phyloP scores from a whole-genome alignment of 2,797 vertebrate species.

The Scyliorhinus canicula region DNA sequence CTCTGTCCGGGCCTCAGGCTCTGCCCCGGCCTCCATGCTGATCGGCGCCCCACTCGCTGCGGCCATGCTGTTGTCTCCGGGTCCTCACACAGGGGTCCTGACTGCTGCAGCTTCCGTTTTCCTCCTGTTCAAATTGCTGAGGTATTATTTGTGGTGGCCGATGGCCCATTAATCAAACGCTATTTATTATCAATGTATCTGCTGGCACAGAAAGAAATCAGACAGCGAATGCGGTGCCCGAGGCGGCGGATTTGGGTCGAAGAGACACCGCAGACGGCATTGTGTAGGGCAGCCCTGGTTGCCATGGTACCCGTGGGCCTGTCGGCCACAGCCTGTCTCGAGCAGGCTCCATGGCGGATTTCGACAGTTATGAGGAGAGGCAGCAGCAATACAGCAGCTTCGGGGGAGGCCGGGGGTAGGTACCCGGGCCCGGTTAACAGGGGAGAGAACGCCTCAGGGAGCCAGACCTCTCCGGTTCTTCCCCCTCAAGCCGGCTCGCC shows the following conservation, averaged over 20 bases:
- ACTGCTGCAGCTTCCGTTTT: neutral
- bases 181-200: neutral
- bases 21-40: neutral
- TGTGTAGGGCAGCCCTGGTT: neutral
- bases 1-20: no score
- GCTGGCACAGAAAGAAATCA: neutral
- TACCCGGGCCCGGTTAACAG: neutral
- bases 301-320: constrained; percentile 55
- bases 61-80: neutral
- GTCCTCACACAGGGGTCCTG: neutral
- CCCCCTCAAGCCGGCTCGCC: no score
- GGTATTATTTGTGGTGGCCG: neutral
- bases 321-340: constrained; percentile 69
- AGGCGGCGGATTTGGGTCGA: no score
- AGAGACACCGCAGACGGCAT: no score
- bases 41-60: neutral
- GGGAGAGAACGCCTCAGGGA: no score
- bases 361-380: constrained; percentile 86
- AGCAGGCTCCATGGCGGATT: constrained; percentile 90
- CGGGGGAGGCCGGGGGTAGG: constrained; percentile 84
- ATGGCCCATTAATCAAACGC: neutral
- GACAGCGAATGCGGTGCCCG: neutral
- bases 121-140: no score
- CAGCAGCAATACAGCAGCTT: constrained; percentile 84
- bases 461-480: no score